Conservation (phyloP, 2,113 vertebrate genomes). For the Micronycteris hirsuta region DNA sequence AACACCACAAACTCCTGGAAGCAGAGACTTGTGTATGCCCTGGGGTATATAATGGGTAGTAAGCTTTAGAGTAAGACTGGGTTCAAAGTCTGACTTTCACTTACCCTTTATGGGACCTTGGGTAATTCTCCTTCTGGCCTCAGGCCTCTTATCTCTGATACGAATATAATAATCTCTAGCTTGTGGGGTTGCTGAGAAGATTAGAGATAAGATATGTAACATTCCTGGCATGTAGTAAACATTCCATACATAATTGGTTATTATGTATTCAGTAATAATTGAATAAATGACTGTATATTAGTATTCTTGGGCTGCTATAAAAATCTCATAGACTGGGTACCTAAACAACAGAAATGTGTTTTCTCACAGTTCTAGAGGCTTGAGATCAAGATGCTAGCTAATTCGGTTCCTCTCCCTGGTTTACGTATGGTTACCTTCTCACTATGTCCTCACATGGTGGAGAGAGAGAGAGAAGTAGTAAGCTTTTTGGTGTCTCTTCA, state of each 20-base stretch:
- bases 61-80: neutral
- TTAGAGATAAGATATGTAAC: neutral
- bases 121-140: conserved; percentile 22
- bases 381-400: neutral
- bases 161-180: neutral
- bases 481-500: neutral
- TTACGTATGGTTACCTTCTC: neutral
- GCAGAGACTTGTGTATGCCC: neutral
- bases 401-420: neutral
- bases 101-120: neutral
- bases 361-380: neutral
- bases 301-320: neutral
- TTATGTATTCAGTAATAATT: conserved; percentile 26
- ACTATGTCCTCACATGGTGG: neutral
- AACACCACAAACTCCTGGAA: neutral
- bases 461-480: neutral
- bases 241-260: neutral
- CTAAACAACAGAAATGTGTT: neutral
- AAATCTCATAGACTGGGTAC: neutral
- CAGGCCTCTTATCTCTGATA: neutral
- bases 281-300: neutral
- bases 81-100: neutral
- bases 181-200: neutral
- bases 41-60: neutral
- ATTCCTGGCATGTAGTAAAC: neutral